A percentile compares a stretch with the other conserved stretches of the same genome.
These are phyloP conservation scores for Entelurus aequoreus DNA, from an alignment of 2,113 vertebrate species.

Conservation along the genomic window DNA sequence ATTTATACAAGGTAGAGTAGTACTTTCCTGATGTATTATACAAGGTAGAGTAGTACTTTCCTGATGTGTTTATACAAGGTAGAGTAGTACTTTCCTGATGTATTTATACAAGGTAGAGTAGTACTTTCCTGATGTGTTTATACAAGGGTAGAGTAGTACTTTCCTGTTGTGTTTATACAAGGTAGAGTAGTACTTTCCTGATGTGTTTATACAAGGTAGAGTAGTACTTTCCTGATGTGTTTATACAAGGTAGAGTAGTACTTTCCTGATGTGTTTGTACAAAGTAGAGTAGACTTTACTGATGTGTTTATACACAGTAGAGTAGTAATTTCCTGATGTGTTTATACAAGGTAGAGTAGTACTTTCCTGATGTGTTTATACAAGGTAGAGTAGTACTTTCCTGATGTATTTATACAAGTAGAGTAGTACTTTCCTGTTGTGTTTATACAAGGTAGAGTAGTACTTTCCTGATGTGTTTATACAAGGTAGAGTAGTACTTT, in stretches of 20 bases:
- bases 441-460: too few species aligned
- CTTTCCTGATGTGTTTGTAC: background rate
- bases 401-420: too few species aligned
- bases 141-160: background rate
- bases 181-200: background rate
- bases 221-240: too few species aligned
- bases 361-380: background rate
- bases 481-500: background rate
- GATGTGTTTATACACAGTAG: too few species aligned
- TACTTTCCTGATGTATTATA: too few species aligned
- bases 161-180: background rate
- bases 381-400: background rate
- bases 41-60: background rate
- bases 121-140: too few species aligned
- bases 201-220: too few species aligned
- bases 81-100: background rate
- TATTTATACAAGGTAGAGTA: too few species aligned
- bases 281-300: background rate
- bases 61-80: background rate
- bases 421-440: too few species aligned
- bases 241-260: background rate
- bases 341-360: too few species aligned
- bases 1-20: too few species aligned
- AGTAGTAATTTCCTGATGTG: too few species aligned
- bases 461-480: background rate